A percentile compares a stretch with the other conserved stretches of the same genome.
phyloP scores from a whole-genome alignment of 2,888 invertebrate species.

The Herminia tarsipennalis region DNA sequence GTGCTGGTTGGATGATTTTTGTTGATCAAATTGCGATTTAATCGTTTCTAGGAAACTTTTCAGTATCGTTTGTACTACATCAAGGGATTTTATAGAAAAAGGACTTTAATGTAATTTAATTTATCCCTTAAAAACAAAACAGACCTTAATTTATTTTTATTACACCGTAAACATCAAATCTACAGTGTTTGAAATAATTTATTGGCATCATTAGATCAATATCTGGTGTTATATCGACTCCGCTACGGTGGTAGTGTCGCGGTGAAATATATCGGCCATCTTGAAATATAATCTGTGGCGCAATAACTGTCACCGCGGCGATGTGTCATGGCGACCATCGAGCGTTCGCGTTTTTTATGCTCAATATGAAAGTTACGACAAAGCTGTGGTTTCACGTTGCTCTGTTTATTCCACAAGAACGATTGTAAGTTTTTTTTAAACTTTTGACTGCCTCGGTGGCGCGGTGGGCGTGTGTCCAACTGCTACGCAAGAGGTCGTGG shows the following conservation, averaged over 20 bases:
- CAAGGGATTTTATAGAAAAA: not conserved
- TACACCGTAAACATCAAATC: not conserved
- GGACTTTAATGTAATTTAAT: not conserved
- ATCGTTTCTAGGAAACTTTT: too few species aligned
- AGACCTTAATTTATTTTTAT: not conserved
- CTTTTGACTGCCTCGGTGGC: too few species aligned
- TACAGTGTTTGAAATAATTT: not conserved
- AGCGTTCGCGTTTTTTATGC: too few species aligned
- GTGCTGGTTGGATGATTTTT: too few species aligned
- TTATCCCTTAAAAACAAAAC: not conserved
- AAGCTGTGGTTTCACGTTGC: too few species aligned
- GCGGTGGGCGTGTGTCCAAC: too few species aligned
- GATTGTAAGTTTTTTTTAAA: too few species aligned
- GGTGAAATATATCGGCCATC: constrained; percentile 48
- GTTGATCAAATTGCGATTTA: too few species aligned
- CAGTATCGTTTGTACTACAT: too few species aligned
- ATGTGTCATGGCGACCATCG: constrained; percentile 44
- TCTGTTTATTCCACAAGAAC: too few species aligned
- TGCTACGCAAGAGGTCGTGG: too few species aligned
- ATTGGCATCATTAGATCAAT: constrained; percentile 4
- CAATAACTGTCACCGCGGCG: constrained; percentile 51
- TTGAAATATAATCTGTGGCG: constrained; percentile 58
- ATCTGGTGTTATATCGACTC: constrained; percentile 18
- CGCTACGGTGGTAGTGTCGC: constrained; percentile 31
- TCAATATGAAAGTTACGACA: too few species aligned